Base-by-base conservation (phyloP, 2,888 invertebrate species). In the Himalopsyche tibetana region DNA sequence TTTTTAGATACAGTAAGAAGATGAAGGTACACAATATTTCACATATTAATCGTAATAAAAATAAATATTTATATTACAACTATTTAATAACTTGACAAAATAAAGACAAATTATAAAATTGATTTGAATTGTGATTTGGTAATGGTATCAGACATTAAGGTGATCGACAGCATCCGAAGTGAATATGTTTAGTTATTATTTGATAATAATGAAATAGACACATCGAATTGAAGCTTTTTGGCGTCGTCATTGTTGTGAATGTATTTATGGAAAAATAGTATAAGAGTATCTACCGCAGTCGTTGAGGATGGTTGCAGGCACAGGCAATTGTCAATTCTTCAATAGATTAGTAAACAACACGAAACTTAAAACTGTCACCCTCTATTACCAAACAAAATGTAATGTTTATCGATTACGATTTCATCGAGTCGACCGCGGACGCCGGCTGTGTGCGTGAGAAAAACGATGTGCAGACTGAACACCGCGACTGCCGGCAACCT, bases 401-500 rank as follows among this genome's bases (percentile, higher is more conserved):
- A 19, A 28, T 63, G 63, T 63, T 63, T 63, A 63, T 63, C 63
- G 63, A 63, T 63, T 19, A 63, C 63, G 63, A 63, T 63, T 63
- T 63, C 6, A 63, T 63, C 6, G 63, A 63, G 63, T 63, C 63
- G 63, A 63, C 63, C 19, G 63, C 63, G 80, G 40, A 40, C 80
- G 80, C 80, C 80, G 80, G 42, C 80, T 80, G 80, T 9, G 63
- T 19, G 2, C 63, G 19, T 19, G 63, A 63, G 63, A 63, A 28
- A 19, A 63, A 63, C 51, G 63, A 63, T 63, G 19, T 56, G n/a
- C 19, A 15, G 15, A 63, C 63, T 19, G 19, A 19, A 2, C 63
- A 63, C 63, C 51, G 38, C 80, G 15, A 42, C 80, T 80, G 80
- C 40, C 80, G 80, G 80, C 80, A 80, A 42, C 80, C 80, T 80